Evolutionary conservation across 1,140 invertebrate species (phyloP), one percentile per base, ranked within the genome.

Genomic region (Drosophila serrata): DNA sequence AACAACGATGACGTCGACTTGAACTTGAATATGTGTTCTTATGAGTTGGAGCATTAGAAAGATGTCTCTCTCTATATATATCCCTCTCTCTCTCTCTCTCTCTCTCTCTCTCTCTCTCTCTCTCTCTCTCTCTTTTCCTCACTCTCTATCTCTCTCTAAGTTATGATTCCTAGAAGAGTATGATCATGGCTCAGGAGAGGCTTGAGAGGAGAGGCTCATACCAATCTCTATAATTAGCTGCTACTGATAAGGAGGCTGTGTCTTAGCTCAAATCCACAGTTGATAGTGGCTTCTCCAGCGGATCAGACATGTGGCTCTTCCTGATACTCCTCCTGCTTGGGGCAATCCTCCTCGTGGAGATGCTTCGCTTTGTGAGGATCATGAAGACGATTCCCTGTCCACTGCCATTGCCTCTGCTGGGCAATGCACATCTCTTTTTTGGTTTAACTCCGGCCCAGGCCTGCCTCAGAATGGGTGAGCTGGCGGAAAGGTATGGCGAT

Each of bases 371-470:
- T 11, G 11, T 42, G 31, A 27, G 37, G 31, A 69, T 67, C 24
- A 69, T 69, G 78, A 53, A 0, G 24, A 64, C 8, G 0, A 42
- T 90, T 45, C 64, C 75, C 3, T 74, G 72, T 13, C 90, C 90
- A 0, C 37, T 48, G 7, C 57, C 73, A 0, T 8, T 82, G 45
- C 90, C 90, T 7, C 19, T 91, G 27, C 29, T 91, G 15, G 90
- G 90, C 22, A 75, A 90, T 64, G 85, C 81, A 2, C 40, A 75
- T 48, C 49, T 91, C 4, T 90, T 91, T 35, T 2, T 85, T 31
- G 84, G 79, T 8, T 15, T 79, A 6, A 39, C 35, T 9, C 79
- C 88, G 12, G 72, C 74, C 0, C 17, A 82, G 39, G 75, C 65
- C 24, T 69, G 53, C 22, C 35, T 29, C 1, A 13, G 72, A 17